These are phyloP conservation scores for Lasius platythorax DNA, from an alignment of 2,888 invertebrate species.

Conservation along the genomic window DNA sequence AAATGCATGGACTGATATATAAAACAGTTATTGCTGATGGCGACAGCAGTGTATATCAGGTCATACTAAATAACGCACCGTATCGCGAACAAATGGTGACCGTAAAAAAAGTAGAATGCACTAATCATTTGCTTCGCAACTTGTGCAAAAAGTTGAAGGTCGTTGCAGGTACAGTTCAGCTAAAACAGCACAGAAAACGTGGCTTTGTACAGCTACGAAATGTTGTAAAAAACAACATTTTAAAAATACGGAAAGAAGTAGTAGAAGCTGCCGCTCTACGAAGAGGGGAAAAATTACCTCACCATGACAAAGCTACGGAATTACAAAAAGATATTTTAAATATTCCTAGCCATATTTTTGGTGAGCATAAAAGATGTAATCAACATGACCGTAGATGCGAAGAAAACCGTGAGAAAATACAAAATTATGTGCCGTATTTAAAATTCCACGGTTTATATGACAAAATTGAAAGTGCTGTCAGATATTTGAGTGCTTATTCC, in stretches of 20 bases:
- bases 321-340: conserved; percentile 5
- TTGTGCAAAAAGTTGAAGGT: too few species aligned
- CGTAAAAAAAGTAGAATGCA: too few species aligned
- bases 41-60: conserved; percentile 60
- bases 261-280: neutral
- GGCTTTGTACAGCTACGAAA: too few species aligned
- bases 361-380: too few species aligned
- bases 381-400: too few species aligned
- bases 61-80: too few species aligned
- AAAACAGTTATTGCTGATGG: conserved; percentile 65
- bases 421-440: neutral
- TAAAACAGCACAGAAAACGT: too few species aligned
- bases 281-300: neutral
- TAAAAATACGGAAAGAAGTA: too few species aligned
- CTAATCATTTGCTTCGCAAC: too few species aligned
- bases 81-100: too few species aligned
- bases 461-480: conserved; percentile 26
- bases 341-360: neutral
- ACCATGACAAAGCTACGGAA: neutral
- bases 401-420: neutral
- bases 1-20: conserved; percentile 58
- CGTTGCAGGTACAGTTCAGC: too few species aligned
- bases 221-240: too few species aligned
- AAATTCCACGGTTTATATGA: neutral
- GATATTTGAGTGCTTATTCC: neutral